These are phyloP conservation scores for Yponomeuta plumbellus DNA, from an alignment of 2,888 invertebrate species.

Conservation along the genomic window DNA sequence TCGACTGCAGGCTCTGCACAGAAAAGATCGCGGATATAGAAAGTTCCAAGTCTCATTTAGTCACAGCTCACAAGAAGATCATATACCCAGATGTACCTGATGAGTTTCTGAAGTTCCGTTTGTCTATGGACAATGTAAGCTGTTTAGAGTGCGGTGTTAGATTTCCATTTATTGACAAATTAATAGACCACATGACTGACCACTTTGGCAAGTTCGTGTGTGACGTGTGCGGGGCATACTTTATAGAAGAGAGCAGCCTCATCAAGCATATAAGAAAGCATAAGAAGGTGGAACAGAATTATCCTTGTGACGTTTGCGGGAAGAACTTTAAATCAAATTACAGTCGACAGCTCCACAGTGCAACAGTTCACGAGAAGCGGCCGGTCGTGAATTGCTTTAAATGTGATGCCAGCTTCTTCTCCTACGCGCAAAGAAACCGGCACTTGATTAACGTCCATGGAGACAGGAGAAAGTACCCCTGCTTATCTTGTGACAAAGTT, in stretches of 20 bases:
- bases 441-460: constrained; percentile 61
- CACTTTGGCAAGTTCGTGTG: constrained; percentile 23
- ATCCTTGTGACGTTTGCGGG: constrained; percentile 67
- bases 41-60: constrained; percentile 14
- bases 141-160: constrained; percentile 27
- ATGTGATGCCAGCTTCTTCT: constrained; percentile 57
- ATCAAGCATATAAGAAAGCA: constrained; percentile 30
- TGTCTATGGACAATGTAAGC: constrained; percentile 14
- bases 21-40: constrained; percentile 13
- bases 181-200: constrained; percentile 19
- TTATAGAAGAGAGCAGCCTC: constrained; percentile 34
- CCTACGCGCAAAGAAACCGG: constrained; percentile 50
- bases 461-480: constrained; percentile 49
- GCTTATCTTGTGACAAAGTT: constrained; percentile 51
- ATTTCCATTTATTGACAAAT: constrained; percentile 27
- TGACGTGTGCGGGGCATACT: constrained; percentile 29
- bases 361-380: constrained; percentile 55
- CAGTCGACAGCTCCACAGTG: constrained; percentile 52
- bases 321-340: constrained; percentile 62
- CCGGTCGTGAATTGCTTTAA: constrained; percentile 58
- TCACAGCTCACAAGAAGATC: constrained; percentile 10
- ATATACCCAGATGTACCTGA: constrained; percentile 9
- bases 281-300: constrained; percentile 52
- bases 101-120: constrained; percentile 14
- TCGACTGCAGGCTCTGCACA: constrained; percentile 19